Conservation (phyloP, 2,113 vertebrate species). For the Aptenodytes patagonicus region DNA sequence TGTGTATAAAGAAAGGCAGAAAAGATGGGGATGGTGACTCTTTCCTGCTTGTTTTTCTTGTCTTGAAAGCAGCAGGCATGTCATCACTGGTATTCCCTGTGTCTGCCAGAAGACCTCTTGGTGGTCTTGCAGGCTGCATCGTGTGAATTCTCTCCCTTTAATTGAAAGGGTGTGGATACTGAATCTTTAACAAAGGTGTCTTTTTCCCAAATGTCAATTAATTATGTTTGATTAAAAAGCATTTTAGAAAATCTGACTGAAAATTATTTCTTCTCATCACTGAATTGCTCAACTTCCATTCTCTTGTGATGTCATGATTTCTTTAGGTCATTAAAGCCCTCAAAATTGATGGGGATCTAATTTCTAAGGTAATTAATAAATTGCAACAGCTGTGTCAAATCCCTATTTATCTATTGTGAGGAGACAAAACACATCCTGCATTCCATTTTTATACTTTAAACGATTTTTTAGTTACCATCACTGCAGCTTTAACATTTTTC, state of each 20-base stretch:
- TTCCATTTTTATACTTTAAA: neutral
- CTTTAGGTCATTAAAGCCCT: neutral
- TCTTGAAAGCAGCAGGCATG: constrained; percentile 39
- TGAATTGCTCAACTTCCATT: neutral
- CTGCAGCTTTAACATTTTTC: neutral
- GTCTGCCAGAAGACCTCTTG: constrained; percentile 44
- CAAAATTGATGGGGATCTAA: neutral
- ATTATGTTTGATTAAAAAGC: neutral
- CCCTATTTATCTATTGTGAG: neutral
- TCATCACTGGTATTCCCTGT: constrained; percentile 23
- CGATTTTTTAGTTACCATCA: neutral
- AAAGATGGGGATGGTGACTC: neutral
- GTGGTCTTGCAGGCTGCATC: constrained; percentile 36
- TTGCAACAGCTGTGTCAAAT: neutral
- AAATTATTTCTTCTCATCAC: neutral
- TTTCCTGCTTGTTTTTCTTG: constrained; percentile 61
- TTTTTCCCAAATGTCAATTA: constrained; percentile 2
- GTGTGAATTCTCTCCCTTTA: neutral
- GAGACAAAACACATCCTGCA: neutral
- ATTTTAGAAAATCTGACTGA: neutral
- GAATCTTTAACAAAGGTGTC: neutral
- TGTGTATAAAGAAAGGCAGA: constrained; percentile 2
- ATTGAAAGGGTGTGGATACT: neutral
- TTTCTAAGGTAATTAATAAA: neutral
- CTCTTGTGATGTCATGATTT: neutral